Evolutionary conservation across 2,797 vertebrate genomes (phyloP), one percentile per base, ranked within the genome.

Genomic region (Novumbra hubbsi): DNA sequence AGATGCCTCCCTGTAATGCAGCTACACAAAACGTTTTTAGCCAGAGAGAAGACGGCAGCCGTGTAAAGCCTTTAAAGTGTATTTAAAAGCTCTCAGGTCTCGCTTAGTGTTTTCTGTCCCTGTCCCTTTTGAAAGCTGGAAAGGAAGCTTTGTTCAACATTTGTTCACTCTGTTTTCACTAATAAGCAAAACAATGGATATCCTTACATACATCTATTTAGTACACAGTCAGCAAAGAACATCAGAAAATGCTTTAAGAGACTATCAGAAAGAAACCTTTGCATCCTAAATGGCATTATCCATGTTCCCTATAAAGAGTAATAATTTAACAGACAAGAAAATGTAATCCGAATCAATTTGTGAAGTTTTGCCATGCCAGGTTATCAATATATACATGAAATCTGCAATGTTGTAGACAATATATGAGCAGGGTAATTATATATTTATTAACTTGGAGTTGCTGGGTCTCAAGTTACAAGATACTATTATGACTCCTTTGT

Each of bases 181-280:
- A 90, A 91, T 92, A 92, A 93, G 93, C 91, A 92, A 87, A 91
- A 91, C 88, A 87, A 88, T 78, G 83, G 81, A 88, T 92, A 90
- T 78, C 90, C 92, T 92, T 93, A 92, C 92, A 92, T 92, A 92
- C 89, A 76, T 80, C 77, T 88, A 80, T 79, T 87, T 81, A 82
- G 81, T 84, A 78, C 24, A 71, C 68, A 62, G 21, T 48, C 4
- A 68, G 67, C 57, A 30, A 28, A 83, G 82, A 76, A 69, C 83
- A 85, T 85, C 80, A 75, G 27, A 72, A 76, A 24, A 78, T 62
- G 76, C 76, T 80, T 64, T 28, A 67, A 68, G 68, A 84, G 69
- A 79, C 76, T 64, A 24, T 15, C 57, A 78, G 19, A 52, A 21
- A 21, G 19, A 55, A n/a, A 55, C 7, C 5, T 2, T 7, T 52